A percentile compares a stretch with the other conserved stretches of the same genome.
phyloP scores from a whole-genome alignment of 1,140 invertebrate genomes.

The Oscheius sp. region DNA sequence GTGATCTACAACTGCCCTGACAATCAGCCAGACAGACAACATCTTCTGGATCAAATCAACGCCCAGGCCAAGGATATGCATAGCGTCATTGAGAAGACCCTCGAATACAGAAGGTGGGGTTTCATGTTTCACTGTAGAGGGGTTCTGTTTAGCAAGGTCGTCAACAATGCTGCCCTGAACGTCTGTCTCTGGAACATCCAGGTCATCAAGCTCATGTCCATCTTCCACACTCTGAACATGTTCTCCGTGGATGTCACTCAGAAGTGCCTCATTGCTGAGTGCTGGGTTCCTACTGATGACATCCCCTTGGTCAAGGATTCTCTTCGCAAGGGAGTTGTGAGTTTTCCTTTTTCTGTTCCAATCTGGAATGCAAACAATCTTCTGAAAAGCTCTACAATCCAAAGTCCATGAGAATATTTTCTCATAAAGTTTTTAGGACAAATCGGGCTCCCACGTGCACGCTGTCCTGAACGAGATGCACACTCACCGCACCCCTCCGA shows the following conservation, averaged over 20 bases:
- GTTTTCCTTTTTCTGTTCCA: slow-evolving; percentile 7
- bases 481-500: slow-evolving; percentile 61
- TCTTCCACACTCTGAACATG: slow-evolving; percentile 75
- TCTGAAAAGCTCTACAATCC: too few species aligned
- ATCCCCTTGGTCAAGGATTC: slow-evolving; percentile 83
- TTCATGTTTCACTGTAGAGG: neutral
- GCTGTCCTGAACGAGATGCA: slow-evolving; percentile 63
- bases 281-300: slow-evolving; percentile 90
- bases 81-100: slow-evolving; percentile 69
- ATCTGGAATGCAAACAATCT: too few species aligned
- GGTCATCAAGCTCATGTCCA: slow-evolving; percentile 80
- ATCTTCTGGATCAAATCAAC: slow-evolving; percentile 73
- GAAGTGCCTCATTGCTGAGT: slow-evolving; percentile 94
- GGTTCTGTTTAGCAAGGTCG: slow-evolving; percentile 67
- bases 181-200: slow-evolving; percentile 89
- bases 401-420: too few species aligned
- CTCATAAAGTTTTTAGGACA: slow-evolving; percentile 49
- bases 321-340: slow-evolving; percentile 79
- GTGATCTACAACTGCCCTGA: slow-evolving; percentile 74
- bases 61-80: slow-evolving; percentile 83
- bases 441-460: slow-evolving; percentile 62
- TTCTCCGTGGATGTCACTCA: slow-evolving; percentile 74
- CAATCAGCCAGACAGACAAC: slow-evolving; percentile 77
- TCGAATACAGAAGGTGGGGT: slow-evolving; percentile 7
- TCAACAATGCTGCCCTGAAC: slow-evolving; percentile 85